Evolutionary conservation across 2,888 invertebrate species (phyloP), one percentile per base, ranked within the genome.

Genomic region (Pseudococcus viburni): DNA sequence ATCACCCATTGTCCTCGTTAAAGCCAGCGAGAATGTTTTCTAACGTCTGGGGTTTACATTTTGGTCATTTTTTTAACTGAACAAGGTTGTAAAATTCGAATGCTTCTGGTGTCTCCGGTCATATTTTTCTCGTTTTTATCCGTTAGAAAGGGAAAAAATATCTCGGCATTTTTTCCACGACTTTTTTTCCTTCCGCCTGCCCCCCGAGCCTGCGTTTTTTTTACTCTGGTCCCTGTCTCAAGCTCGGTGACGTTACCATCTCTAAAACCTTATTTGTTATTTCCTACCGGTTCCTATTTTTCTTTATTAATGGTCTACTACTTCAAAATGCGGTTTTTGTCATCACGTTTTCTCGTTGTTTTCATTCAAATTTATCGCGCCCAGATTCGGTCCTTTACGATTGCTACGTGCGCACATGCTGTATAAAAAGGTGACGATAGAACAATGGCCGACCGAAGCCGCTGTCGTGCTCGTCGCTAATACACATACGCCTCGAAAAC

Each of bases 1-100:
- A 87, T 87, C 87, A 87, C 87, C 87, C 87, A 87, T 87, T 87
- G 87, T 87, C 87, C 87, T 87, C 77, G 87, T 87, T 87, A 87
- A 86, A 86, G 73, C 73, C 22, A 73, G 68, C 68, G 48, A 33
- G 87, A 87, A 87, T 87, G 87, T 77, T 87, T 87, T 87, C 51
- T 42, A 87, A 87, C 77, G 87, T 87, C 87, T 77, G 87, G 87
- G 87, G 87, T 87, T 87, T 87, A 87, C 77, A 77, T 87, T 87
- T 87, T 87, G 87, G 87, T 87, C 87, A 51, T 87, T 51, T 51
- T 87, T 80, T 87, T 87, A 48, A 51, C 73, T 48, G 87, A 87
- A 87, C 77, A 87, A 87, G 87, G 77, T 87, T 77, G 87, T 87
- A 87, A 87, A 87, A 87, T 87, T 77, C 87, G 87, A 87, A 77